Evolutionary conservation across 2,888 invertebrate species (phyloP).

Genomic region (Zaprionus lineosus): DNA sequence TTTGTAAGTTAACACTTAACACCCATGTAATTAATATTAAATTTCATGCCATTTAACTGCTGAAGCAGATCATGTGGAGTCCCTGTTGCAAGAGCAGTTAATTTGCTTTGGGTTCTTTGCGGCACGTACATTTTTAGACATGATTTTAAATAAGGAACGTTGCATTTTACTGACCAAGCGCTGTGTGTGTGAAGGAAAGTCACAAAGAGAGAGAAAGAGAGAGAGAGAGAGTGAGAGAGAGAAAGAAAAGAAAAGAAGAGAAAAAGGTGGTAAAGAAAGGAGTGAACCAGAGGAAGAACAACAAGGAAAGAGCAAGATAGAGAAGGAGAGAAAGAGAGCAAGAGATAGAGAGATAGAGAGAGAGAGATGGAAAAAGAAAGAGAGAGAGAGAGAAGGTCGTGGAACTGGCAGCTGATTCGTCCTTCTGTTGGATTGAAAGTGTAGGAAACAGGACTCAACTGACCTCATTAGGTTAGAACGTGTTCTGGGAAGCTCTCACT

Average conservation of each 20-base stretch:
- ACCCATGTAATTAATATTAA: too few relatives aligned
- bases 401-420: too few relatives aligned
- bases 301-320: too few relatives aligned
- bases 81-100: too few relatives aligned
- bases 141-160: constrained; percentile 32
- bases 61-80: too few relatives aligned
- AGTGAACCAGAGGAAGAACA: neutral
- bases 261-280: too few relatives aligned
- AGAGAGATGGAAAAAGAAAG: too few relatives aligned
- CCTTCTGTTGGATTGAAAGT: too few relatives aligned
- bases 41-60: too few relatives aligned
- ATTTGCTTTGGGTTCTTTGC: constrained; percentile 6
- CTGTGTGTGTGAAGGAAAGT: neutral
- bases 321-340: neutral
- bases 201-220: neutral
- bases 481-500: constrained; percentile 15
- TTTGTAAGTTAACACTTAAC: too few relatives aligned
- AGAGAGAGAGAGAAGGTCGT: too few relatives aligned
- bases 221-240: neutral
- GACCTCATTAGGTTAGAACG: constrained; percentile 26
- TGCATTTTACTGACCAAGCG: constrained; percentile 20
- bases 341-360: too few relatives aligned
- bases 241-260: neutral
- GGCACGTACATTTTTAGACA: constrained; percentile 41
- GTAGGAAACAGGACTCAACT: neutral